Evolutionary conservation across 2,113 vertebrate species (phyloP), one percentile per base, ranked within the genome.

Genomic region (Garra rufa): DNA sequence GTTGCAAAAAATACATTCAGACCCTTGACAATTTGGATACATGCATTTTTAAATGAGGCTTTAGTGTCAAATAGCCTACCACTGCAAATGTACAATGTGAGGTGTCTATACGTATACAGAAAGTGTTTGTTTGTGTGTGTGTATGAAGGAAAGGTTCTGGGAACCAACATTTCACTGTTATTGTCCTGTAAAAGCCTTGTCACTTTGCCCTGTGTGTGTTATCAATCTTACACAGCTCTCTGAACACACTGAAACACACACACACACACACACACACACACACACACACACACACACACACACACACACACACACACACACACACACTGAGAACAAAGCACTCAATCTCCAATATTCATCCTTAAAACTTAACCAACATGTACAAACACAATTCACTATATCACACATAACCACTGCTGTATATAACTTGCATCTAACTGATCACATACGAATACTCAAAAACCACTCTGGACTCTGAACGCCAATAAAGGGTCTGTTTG

Each of bases 151-250:
- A 67, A 65, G 11, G 28, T 26, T 13, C 48, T 44, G 38, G n/a
- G 63, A 65, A 67, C 15, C 63, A 67, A 41, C 41, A 44, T 73
- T 34, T 28, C 26, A 46, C 5, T 46, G 74, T 13, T 83, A 65
- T 15, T 67, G 55, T 63, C 26, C 75, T 63, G 30, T 41, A 21
- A 55, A 55, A 83, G 75, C 81, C 50, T 6, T 38, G 79, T 84
- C 87, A 81, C 67, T 46, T 70, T 70, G 63, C 84, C 80, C 86
- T 38, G 21, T 59, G 80, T 86, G 71, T 38, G 59, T 86, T 73
- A 82, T 88, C 50, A 84, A 84, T 83, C 87, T 87, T 81, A 17
- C 65, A 77, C 70, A 63, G 50, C 38, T 38, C 8, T 73, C 52
- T 43, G 83, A 76, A 82, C 67, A 77, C 0, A 15, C 75, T 17